Percentiles rank a stretch among this genome's conserved stretches.
Evolutionary conservation across 2,113 vertebrate species (phyloP).

Genomic region (Irena cyanogastra): DNA sequence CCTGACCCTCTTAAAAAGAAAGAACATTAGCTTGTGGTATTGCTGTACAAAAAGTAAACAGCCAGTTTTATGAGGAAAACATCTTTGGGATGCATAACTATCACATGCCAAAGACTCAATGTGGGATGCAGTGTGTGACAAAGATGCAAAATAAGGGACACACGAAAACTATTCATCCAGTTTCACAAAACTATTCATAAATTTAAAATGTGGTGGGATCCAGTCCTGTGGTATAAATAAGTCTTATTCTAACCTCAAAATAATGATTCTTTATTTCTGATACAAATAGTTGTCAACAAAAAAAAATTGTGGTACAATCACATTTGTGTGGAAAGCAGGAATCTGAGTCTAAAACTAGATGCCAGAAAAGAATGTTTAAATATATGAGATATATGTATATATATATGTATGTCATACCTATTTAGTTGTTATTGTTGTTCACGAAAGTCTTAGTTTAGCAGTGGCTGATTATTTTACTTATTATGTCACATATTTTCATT

Average conservation of each 20-base stretch:
- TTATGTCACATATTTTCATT: neutral
- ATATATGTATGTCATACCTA: neutral
- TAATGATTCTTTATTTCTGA: constrained; percentile 30
- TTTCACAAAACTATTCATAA: no score
- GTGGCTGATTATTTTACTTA: neutral
- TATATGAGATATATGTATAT: neutral
- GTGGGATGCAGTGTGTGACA: constrained; percentile 47
- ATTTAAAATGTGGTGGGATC: constrained; percentile 37
- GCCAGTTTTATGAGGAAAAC: constrained; percentile 50
- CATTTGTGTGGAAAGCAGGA: neutral
- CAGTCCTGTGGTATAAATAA: constrained; percentile 6
- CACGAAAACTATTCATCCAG: constrained; percentile 10
- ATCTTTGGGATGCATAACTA: constrained; percentile 27
- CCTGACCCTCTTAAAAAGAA: constrained; percentile 55
- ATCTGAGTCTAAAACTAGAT: neutral
- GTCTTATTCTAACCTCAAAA: constrained; percentile 26
- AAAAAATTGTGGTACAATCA: neutral
- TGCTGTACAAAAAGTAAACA: constrained; percentile 54
- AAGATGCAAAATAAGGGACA: neutral
- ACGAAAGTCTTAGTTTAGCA: neutral
- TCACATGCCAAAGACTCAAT: constrained; percentile 1
- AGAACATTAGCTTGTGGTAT: constrained; percentile 51
- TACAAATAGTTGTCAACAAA: constrained; percentile 32
- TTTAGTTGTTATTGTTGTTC: neutral
- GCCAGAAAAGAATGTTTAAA: neutral